Percentiles rank a stretch among this genome's conserved stretches.
These are phyloP conservation scores for Rhinoraja longicauda DNA, from an alignment of 2,797 vertebrate genomes.

Conservation along the genomic window DNA sequence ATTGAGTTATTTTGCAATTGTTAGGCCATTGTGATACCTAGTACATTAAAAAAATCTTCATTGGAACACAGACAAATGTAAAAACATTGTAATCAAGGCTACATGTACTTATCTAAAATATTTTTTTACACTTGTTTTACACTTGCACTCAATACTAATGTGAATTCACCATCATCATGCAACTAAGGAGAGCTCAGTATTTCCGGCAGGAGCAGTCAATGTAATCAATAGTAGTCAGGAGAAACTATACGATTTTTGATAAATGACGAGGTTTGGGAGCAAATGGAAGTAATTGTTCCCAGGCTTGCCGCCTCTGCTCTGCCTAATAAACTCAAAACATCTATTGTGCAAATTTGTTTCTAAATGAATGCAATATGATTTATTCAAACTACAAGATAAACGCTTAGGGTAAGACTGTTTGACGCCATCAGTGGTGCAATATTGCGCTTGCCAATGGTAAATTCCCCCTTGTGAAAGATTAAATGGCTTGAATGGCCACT, in stretches of 20 bases:
- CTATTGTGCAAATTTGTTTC: background rate
- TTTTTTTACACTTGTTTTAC: background rate
- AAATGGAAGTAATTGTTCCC: background rate
- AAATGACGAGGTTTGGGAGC: background rate
- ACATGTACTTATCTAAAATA: background rate
- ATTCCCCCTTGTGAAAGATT: too few relatives aligned
- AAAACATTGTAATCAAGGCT: background rate
- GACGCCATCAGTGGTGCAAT: background rate
- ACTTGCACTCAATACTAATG: background rate
- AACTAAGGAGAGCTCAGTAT: background rate
- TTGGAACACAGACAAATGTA: background rate
- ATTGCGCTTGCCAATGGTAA: background rate
- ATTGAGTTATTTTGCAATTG: background rate
- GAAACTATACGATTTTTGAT: background rate
- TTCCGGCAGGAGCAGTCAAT: background rate
- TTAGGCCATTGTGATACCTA: background rate
- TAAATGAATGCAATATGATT: background rate
- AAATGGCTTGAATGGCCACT: too few relatives aligned
- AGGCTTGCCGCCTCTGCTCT: background rate
- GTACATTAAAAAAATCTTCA: background rate
- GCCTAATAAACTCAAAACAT: background rate
- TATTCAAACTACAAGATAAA: background rate
- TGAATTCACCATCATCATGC: background rate
- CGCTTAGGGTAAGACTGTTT: background rate
- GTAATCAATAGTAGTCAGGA: background rate